Base-by-base conservation (phyloP, 2,888 invertebrate species). In the Lacanobia wlatinum region DNA sequence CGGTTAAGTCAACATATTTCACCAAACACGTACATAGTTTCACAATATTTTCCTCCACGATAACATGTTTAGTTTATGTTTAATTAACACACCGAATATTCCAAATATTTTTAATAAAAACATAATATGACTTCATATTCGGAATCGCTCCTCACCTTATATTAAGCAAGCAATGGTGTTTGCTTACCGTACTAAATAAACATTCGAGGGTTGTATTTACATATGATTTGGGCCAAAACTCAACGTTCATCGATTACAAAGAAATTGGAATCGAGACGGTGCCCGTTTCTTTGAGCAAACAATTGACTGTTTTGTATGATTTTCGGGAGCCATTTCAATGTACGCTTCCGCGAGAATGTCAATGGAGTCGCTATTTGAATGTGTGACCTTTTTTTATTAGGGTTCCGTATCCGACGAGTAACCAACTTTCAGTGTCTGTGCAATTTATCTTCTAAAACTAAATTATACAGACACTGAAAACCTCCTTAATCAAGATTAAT, bases 161-260 rank as follows among this genome's bases (percentile, higher is more conserved):
- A 65, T 78, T 66, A 73, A 48, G 55, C 43, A 66, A 76, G 38
- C 69, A 65, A 52, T 14, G 59, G 21, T 84, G 76, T 84, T 84
- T 84, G 40, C 73, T 52, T 55, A 50, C 61, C 63, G 70, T 75
- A 84, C 86, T 84, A 76, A 84, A 69, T 70, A 82, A 84, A 86
- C 68, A 76, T 53, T 34, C 12, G 62, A 64, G 53, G 62, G 64
- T 63, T 64, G 43, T 82, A 76, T 84, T 84, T 86, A 86, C 83
- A 82, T 84, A 86, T 78, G 77, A 84, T 86, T 84, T 82, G 73
- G 62, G 66, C 79, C 72, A 55, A 68, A 84, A 76, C 61, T 74
- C 77, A 34, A 70, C 40, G 70, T 71, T 76, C 52, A 73, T 76
- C 85, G 83, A 86, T 84, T 86, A 84, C 85, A 82, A 84, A 84